Evolutionary conservation across 2,113 vertebrate species (phyloP).

Genomic region (Gnathonemus longibarbis): DNA sequence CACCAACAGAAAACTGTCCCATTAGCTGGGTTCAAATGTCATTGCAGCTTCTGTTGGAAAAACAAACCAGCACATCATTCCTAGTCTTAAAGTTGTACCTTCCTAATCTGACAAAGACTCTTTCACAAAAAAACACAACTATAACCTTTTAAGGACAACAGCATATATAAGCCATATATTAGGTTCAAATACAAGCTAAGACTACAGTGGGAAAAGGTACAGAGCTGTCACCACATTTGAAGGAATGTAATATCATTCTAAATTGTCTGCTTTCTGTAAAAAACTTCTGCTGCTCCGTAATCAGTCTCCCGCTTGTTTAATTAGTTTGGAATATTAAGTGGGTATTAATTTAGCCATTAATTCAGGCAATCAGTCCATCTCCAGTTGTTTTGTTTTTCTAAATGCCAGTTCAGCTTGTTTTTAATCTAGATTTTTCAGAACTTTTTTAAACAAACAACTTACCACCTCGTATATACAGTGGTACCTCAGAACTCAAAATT

Average conservation of each 20-base stretch:
- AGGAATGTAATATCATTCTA: not conserved
- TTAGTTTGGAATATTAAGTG: not conserved
- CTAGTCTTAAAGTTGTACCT: not conserved
- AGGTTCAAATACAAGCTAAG: not conserved
- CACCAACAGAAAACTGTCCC: not conserved
- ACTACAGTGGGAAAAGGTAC: not conserved
- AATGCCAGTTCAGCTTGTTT: not conserved
- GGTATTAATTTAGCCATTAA: not conserved
- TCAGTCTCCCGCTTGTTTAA: conserved; percentile 7
- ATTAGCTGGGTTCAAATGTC: not conserved
- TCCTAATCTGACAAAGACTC: not conserved
- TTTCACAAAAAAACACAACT: not conserved
- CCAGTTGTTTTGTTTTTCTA: not conserved
- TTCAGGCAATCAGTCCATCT: not conserved
- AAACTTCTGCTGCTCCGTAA: not conserved
- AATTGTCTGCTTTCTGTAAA: not conserved
- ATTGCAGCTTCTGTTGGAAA: not conserved
- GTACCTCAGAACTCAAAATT: no score
- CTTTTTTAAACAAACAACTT: not conserved
- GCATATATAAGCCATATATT: not conserved
- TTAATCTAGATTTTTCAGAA: not conserved
- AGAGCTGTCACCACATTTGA: not conserved
- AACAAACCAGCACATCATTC: not conserved
- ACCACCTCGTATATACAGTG: not conserved
- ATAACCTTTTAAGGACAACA: not conserved